These are phyloP conservation scores for Leucoma salicis DNA, from an alignment of 2,888 invertebrate genomes.

Conservation along the genomic window DNA sequence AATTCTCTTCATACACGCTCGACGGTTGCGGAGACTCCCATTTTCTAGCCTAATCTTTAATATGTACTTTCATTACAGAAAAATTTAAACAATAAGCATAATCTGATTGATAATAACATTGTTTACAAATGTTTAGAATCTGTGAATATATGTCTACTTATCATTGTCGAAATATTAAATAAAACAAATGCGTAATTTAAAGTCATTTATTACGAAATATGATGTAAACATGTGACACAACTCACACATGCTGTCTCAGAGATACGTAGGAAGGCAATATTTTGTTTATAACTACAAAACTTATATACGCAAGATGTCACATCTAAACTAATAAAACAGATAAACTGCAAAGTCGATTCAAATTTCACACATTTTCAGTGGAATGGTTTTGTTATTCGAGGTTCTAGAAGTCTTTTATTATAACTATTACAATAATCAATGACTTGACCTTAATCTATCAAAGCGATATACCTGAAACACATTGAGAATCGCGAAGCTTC, in stretches of 20 bases:
- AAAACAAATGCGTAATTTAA: slow-evolving; percentile 27
- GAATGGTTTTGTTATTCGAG: slow-evolving; percentile 37
- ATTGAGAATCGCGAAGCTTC: slow-evolving; percentile 27
- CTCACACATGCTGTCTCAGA: slow-evolving; percentile 32
- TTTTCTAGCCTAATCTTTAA: no score
- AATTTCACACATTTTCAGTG: slow-evolving; percentile 17
- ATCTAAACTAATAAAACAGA: slow-evolving; percentile 30
- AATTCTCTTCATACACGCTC: no score
- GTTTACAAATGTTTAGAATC: no score
- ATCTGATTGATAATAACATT: no score
- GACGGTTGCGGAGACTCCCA: no score
- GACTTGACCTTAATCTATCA: slow-evolving; percentile 34
- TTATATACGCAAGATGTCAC: slow-evolving; percentile 35
- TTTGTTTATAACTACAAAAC: slow-evolving; percentile 24
- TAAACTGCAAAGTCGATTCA: slow-evolving; percentile 27
- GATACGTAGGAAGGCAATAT: slow-evolving; percentile 26
- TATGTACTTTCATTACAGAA: no score
- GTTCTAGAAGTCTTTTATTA: slow-evolving; percentile 26
- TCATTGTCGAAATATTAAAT: no score
- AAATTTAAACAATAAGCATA: no score
- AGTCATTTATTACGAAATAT: slow-evolving; percentile 38
- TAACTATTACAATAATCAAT: slow-evolving; percentile 26
- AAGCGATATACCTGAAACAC: slow-evolving; percentile 27
- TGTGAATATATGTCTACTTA: no score
- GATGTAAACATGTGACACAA: slow-evolving; percentile 30